Evolutionary conservation across 2,797 vertebrate genomes (phyloP).

Genomic region (Gymnothorax reevesii): DNA sequence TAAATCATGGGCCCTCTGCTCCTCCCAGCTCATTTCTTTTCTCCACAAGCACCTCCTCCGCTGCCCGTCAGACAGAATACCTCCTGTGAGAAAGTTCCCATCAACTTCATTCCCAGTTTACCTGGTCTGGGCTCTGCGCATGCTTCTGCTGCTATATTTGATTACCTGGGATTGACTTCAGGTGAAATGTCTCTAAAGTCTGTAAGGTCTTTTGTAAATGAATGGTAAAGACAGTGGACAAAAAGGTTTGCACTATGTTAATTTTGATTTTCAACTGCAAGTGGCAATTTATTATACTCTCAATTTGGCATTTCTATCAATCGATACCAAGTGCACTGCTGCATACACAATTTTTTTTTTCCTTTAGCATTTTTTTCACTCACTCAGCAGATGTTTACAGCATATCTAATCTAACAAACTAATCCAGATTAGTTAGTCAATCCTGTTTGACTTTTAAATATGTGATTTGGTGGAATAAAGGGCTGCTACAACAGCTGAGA

Average conservation of each 20-base stretch:
- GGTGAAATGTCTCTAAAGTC: background rate
- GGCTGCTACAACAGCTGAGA: background rate
- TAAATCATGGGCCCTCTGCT: slow-evolving; percentile 54
- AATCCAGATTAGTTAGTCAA: background rate
- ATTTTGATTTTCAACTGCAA: background rate
- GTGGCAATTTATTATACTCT: background rate
- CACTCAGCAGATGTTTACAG: background rate
- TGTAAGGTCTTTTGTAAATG: background rate
- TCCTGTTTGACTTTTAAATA: background rate
- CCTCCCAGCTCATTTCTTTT: slow-evolving; percentile 65
- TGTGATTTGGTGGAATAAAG: background rate
- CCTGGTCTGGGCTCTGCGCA: background rate
- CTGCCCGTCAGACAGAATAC: slow-evolving; percentile 44
- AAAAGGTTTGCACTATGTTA: background rate
- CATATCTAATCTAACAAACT: background rate
- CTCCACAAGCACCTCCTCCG: slow-evolving; percentile 36
- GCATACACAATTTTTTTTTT: background rate
- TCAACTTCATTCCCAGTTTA: background rate
- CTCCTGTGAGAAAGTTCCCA: background rate
- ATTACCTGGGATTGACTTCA: background rate
- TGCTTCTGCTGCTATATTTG: background rate
- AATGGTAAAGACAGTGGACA: background rate
- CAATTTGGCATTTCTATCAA: background rate
- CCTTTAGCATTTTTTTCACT: background rate
- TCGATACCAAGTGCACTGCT: background rate